Conservation (phyloP, 2,888 invertebrate species). For the Ischnura elegans region DNA sequence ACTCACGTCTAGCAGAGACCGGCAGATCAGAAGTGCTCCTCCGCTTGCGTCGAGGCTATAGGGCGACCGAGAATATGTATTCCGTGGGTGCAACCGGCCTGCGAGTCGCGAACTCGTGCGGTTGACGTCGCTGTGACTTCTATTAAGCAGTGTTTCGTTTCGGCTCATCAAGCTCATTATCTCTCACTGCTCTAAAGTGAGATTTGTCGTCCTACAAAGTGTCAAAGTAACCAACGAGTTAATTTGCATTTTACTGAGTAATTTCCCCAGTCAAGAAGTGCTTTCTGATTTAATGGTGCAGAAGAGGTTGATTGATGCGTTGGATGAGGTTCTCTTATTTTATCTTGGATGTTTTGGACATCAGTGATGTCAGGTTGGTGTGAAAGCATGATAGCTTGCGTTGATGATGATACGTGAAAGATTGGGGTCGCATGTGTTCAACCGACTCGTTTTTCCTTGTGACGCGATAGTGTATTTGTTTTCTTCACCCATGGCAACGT, state of each 20-base stretch:
- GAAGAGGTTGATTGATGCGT: neutral
- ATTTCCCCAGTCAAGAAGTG: neutral
- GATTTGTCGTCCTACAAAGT: neutral
- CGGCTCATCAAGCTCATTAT: neutral
- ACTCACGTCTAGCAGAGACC: neutral
- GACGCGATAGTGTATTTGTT: neutral
- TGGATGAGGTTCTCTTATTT: neutral
- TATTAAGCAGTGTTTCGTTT: neutral
- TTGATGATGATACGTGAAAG: neutral
- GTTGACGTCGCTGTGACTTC: no score
- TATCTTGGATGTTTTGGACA: neutral
- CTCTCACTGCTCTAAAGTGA: neutral
- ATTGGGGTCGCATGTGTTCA: neutral
- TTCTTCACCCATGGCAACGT: neutral
- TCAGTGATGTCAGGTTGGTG: constrained; percentile 15
- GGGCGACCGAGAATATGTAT: neutral
- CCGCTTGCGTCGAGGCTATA: neutral
- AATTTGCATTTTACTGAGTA: neutral
- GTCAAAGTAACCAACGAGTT: neutral
- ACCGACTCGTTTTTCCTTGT: neutral
- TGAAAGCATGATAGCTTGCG: neutral
- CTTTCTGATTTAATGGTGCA: neutral
- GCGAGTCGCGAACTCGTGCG: no score
- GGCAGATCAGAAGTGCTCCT: neutral
- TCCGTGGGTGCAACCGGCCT: neutral